Evolutionary conservation across 2,113 vertebrate species (phyloP).

Genomic region (Tragelaphus buxtoni): DNA sequence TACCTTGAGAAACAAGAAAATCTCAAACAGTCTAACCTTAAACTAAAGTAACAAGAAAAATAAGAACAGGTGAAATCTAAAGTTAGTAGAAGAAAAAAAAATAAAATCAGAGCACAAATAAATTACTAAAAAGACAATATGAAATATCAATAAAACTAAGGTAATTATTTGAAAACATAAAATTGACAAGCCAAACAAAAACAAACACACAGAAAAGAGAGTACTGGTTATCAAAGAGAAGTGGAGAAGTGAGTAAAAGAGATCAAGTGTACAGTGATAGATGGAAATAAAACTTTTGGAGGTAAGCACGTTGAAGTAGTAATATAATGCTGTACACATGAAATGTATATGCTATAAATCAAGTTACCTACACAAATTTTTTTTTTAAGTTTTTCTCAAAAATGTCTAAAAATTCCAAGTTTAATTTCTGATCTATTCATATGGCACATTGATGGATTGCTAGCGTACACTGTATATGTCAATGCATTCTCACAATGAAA

Average conservation of each 20-base stretch:
- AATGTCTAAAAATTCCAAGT: not conserved
- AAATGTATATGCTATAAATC: not conserved
- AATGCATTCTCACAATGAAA: not conserved
- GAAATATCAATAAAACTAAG: not conserved
- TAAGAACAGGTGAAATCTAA: not conserved
- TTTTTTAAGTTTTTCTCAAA: not conserved
- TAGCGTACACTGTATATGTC: not conserved
- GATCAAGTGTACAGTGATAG: not conserved
- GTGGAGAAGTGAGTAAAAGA: not conserved
- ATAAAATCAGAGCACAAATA: not conserved
- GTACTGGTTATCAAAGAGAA: not conserved
- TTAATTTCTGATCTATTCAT: not conserved
- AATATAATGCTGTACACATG: not conserved
- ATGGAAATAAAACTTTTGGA: not conserved
- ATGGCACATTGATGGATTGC: not conserved
- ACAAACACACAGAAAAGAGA: not conserved
- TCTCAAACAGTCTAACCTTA: not conserved
- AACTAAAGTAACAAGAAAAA: not conserved
- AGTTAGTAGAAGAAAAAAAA: not conserved
- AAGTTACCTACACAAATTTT: not conserved
- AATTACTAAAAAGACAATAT: not conserved
- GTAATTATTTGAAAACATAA: not conserved
- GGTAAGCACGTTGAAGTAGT: not conserved
- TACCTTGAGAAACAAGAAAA: not conserved
- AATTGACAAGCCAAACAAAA: not conserved